A percentile compares a stretch with the other conserved stretches of the same genome.
phyloP scores from a whole-genome alignment of 35 echinoderm and acorn worm genomes.

The Heliocidaris erythrogramma region DNA sequence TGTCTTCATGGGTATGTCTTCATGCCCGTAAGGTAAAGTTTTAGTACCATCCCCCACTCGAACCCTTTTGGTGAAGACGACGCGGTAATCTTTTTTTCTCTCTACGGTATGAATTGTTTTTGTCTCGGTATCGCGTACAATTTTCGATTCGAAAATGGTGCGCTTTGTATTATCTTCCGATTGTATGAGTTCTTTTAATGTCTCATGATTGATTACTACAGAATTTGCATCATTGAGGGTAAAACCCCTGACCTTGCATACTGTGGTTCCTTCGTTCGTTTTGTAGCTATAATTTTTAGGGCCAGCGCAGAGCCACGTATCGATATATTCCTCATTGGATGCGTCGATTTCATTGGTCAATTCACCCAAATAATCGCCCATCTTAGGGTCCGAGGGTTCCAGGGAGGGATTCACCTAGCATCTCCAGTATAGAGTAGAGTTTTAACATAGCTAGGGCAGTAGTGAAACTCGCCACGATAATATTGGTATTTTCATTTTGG shows the following conservation, averaged over 20 bases:
- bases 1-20: background rate
- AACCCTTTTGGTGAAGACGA: constrained; percentile 57
- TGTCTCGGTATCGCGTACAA: constrained; percentile 29
- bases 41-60: background rate
- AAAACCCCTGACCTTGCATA: constrained; percentile 57
- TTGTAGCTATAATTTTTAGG: constrained; percentile 68
- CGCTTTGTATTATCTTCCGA: background rate
- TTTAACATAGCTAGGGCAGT: constrained; percentile 61
- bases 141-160: constrained; percentile 35
- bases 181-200: constrained; percentile 49
- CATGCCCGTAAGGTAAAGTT: constrained; percentile 54
- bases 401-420: constrained; percentile 39
- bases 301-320: constrained; percentile 49
- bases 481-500: background rate
- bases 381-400: constrained; percentile 26
- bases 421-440: constrained; percentile 64
- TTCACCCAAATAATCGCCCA: constrained; percentile 67
- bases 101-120: constrained; percentile 53
- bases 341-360: constrained; percentile 65
- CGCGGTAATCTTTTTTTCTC: constrained; percentile 60
- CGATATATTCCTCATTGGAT: constrained; percentile 50
- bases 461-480: background rate
- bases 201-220: constrained; percentile 56
- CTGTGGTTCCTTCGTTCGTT: constrained; percentile 50
- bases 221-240: constrained; percentile 57